Evolutionary conservation across 2,113 vertebrate genomes (phyloP), one percentile per base, ranked within the genome.

Genomic region (Mirounga angustirostris): DNA sequence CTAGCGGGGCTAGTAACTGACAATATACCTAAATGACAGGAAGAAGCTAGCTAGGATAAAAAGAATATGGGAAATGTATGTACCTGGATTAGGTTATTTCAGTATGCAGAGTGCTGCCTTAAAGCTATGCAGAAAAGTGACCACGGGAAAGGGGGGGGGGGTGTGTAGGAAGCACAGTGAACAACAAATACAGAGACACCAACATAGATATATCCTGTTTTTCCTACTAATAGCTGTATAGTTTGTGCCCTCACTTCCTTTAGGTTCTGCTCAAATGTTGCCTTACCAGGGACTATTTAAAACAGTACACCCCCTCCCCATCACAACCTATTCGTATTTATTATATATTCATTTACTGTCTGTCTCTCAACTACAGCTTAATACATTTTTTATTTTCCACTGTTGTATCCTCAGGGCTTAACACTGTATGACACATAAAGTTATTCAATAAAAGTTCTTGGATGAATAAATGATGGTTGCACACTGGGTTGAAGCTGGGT

Each of bases 371-470:
- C 22, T 94, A 87, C 19, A 80, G 52, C 80, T 84, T 80, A 36
- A 80, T 92, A 85, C 22, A 50, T 13, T 12, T 78, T 73, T 74
- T 43, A 30, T 46, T 85, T 85, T 85, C 33, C 79, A 85, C 9
- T 95, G 30, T 83, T 83, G 28, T 63, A 79, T 13, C 36, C 22
- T 80, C 65, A 83, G 59, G 81, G 65, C 50, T 96, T 43, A 73
- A 97, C 26, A 89, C 40, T 80, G 59, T 69, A 59, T 90, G 84
- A 65, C 79, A 82, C 52, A 59, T 81, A 76, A 67, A 96, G 58
- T n/a, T 85, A 76, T 76, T 86, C 33, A 93, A 81, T 87, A 89
- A 96, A 91, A 50, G 61, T 16, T 92, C n/a, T 76, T 69, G 8
- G 67, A 67, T 92, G 46, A 43, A 63, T 63, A 52, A 24, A 61